Percentiles rank a stretch among this genome's conserved stretches.
These are phyloP conservation scores for Cuculus canorus DNA, from an alignment of 2,797 vertebrate species.

Conservation along the genomic window DNA sequence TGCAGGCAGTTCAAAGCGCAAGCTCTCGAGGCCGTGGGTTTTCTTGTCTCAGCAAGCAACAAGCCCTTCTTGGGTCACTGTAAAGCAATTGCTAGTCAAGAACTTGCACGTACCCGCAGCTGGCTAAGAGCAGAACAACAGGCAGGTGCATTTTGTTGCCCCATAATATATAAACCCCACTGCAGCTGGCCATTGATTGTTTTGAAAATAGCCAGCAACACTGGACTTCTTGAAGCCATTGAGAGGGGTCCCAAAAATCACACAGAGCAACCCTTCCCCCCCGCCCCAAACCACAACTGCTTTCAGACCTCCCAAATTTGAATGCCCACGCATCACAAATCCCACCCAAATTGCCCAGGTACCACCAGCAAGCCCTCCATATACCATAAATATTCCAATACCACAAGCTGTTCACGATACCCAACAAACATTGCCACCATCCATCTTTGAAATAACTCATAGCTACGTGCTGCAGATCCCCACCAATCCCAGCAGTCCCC, in stretches of 20 bases:
- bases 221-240: not conserved
- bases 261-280: not conserved
- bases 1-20: not conserved
- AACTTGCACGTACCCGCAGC: not conserved
- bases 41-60: not conserved
- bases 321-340: not conserved
- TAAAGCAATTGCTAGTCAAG: rapidly evolving
- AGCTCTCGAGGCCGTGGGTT: not conserved
- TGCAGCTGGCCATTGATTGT: not conserved
- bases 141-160: not conserved
- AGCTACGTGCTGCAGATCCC: rapidly evolving
- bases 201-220: not conserved
- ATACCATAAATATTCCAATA: not conserved
- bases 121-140: not conserved
- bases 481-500: rapidly evolving
- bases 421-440: not conserved
- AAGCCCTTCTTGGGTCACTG: not conserved
- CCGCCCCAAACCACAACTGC: not conserved
- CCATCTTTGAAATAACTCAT: not conserved
- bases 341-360: not conserved
- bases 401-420: not conserved
- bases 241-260: not conserved
- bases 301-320: not conserved
- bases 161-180: not conserved
- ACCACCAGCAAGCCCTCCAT: rapidly evolving